Conservation (phyloP, 2,888 invertebrate genomes). For the Pseudococcus viburni region DNA sequence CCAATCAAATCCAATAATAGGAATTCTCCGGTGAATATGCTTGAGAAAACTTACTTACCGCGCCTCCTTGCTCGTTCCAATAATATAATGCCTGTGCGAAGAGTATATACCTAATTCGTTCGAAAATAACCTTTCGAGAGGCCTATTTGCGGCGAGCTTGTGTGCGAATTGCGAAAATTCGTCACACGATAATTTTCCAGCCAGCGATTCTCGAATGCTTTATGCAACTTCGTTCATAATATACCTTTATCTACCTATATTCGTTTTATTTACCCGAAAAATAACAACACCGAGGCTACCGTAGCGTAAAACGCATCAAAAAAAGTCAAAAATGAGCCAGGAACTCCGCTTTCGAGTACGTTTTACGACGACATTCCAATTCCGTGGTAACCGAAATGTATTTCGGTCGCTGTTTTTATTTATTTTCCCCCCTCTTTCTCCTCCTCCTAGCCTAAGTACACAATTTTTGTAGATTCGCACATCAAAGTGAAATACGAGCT, state of each 20-base stretch:
- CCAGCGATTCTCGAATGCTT: not conserved
- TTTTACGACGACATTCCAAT: not conserved
- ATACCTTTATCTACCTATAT: too few relatives aligned
- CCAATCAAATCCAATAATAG: conserved; percentile 15
- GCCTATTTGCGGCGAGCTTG: not conserved
- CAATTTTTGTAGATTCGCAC: not conserved
- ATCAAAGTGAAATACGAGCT: not conserved
- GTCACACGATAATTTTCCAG: conserved; percentile 28
- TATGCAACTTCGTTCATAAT: not conserved
- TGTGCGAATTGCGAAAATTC: not conserved
- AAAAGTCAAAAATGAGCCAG: too few relatives aligned
- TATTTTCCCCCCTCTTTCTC: too few relatives aligned
- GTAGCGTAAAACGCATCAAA: too few relatives aligned
- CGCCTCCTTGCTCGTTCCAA: too few relatives aligned
- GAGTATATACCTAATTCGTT: not conserved
- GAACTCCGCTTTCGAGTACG: not conserved
- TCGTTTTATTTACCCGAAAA: too few relatives aligned
- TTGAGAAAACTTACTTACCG: not conserved
- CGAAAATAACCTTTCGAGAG: conserved; percentile 33
- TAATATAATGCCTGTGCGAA: not conserved
- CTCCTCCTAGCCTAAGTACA: too few relatives aligned
- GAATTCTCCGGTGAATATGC: conserved; percentile 8
- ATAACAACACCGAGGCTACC: too few relatives aligned
- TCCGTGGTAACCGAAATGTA: not conserved
- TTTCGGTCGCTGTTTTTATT: too few relatives aligned